Evolutionary conservation across 2,888 invertebrate species (phyloP).

Genomic region (Lycia hirtaria): DNA sequence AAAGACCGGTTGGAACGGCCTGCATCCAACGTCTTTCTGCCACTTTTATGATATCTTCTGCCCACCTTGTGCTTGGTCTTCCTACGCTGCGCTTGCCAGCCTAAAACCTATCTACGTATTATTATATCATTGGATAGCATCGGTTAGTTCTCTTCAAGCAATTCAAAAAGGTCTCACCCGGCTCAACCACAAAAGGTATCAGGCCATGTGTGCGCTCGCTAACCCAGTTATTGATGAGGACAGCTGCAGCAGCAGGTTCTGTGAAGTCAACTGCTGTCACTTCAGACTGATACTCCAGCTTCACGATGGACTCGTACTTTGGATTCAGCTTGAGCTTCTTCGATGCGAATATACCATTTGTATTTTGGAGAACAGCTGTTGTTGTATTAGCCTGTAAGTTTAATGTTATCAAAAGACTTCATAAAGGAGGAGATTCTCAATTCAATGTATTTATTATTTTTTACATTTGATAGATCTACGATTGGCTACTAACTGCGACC

Average conservation of each 20-base stretch:
- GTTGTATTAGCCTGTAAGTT: conserved; percentile 59
- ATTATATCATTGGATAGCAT: no score
- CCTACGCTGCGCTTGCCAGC: no score
- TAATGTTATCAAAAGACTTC: background rate
- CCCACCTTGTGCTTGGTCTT: no score
- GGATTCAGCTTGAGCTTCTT: conserved; percentile 65
- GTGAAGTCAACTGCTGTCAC: conserved; percentile 80
- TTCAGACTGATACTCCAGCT: conserved; percentile 79
- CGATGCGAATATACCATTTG: conserved; percentile 81
- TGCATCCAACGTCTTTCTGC: no score
- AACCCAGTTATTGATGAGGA: conserved; percentile 87
- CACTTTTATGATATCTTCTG: no score
- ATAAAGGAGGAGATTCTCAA: no score
- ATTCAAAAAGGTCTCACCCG: conserved; percentile 66
- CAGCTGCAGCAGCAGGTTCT: conserved; percentile 66
- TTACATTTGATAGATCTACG: no score
- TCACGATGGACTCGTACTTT: conserved; percentile 72
- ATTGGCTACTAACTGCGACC: no score
- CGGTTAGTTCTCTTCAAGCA: no score
- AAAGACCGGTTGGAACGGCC: no score
- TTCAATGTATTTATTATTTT: background rate
- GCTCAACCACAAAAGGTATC: conserved; percentile 81
- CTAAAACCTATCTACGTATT: no score
- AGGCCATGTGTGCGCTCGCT: conserved; percentile 81
- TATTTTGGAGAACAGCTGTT: conserved; percentile 67